Base-by-base conservation (phyloP, 2,888 invertebrate species). In the Lasioglossum morio region DNA sequence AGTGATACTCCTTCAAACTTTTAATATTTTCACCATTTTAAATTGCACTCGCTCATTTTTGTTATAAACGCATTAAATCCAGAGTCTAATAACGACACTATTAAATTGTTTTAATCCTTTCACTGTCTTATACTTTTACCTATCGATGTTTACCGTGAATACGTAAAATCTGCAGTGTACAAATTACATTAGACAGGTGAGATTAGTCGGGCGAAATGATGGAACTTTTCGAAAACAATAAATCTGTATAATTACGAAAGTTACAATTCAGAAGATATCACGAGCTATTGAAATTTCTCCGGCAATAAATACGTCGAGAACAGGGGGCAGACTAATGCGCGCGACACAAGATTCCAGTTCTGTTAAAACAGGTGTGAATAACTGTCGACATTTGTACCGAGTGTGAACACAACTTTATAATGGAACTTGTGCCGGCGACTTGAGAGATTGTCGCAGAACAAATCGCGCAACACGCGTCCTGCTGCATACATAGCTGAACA, bases 391-490 rank as follows among this genome's bases (percentile, higher is more conserved):
- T 69, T 69, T 69, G 66, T 69, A 69, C 66, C 66, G 37, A 23
- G 66, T 69, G 66, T 23, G 66, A 69, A 37, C 66, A 12, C 19
- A 69, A 69, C 66, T 69, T 69, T 53, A 40, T 72, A 73, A 77
- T 74, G 74, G 72, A 69, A 76, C 76, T 85, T 37, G 66, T 69
- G 66, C 34, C 23, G 34, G 46, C 70, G 37, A 69, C 66, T 69
- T 69, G 66, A 34, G 66, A 69, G 66, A 69, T 69, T 37, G 66
- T 69, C 34, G 34, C 66, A 4, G 66, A 69, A 69, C 37, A 37
- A 69, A 69, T 37, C 60, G 37, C 40, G 30, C 57, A 27, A 60
- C 34, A 37, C 23, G 66, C 66, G 66, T 23, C 23, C 23, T 23
- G 34, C 10, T 2, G 66, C 23, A 66, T 66, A 37, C 34, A 34